Evolutionary conservation across 2,113 vertebrate genomes (phyloP).

Genomic region (Cinclus cinclus): DNA sequence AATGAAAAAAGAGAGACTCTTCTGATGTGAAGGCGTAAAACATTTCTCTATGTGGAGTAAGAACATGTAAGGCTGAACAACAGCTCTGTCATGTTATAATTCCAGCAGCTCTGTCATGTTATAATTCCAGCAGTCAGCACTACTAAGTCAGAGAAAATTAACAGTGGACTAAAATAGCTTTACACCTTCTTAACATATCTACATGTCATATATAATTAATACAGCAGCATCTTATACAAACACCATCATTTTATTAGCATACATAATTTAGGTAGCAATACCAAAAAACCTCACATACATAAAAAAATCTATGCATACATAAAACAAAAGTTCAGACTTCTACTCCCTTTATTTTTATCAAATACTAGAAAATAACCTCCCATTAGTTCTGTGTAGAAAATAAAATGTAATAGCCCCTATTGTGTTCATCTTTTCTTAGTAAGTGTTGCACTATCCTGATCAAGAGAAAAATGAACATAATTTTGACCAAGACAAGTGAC

Average conservation of each 20-base stretch:
- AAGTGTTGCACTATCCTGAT: accelerated
- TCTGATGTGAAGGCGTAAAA: neutral
- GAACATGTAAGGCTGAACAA: neutral
- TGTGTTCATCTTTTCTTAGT: neutral
- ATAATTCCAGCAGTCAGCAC: neutral
- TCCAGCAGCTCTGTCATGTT: neutral
- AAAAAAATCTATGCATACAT: neutral
- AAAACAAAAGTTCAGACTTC: neutral
- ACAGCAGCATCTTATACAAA: neutral
- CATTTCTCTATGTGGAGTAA: neutral
- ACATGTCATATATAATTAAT: neutral
- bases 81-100: no score
- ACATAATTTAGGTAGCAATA: neutral
- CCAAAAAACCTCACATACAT: neutral
- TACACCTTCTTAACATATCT: neutral
- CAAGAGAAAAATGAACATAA: neutral
- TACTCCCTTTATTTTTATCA: neutral
- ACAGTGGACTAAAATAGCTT: neutral
- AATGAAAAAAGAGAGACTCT: neutral
- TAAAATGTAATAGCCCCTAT: neutral
- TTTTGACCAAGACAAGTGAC: neutral
- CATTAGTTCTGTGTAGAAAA: neutral
- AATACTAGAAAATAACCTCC: neutral
- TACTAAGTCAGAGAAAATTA: neutral
- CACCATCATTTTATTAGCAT: neutral